Evolutionary conservation across 2,888 invertebrate genomes (phyloP), one percentile per base, ranked within the genome.

Genomic region (Caenorhabditis parvicauda): DNA sequence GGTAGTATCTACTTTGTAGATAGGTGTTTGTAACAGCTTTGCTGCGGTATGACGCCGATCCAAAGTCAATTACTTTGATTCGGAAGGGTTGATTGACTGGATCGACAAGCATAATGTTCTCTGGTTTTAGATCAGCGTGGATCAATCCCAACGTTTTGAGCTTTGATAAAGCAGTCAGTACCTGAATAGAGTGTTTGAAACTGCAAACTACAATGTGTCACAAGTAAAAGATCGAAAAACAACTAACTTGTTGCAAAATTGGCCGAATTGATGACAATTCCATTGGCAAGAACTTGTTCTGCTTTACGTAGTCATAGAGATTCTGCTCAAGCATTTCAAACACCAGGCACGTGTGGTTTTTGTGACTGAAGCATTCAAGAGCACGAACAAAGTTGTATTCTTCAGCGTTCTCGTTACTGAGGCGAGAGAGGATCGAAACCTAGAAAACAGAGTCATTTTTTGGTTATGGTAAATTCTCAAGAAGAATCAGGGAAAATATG

Each of bases 371-470:
- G 86, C 98, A 99, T 85, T 98, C 98, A 85, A 92, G 95, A 45
- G 98, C 98, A 70, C 96, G 91, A 78, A 98, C 98, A 87, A 98
- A 98, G 87, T 99, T 99, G 87, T 92, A 96, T 86, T 94, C 94
- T 85, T 94, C 94, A 77, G 94, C 93, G 87, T 93, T 94, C 87
- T 95, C 94, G 84, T 92, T 93, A 81, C 92, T 82, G 38, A 85
- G 79, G 21, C 84, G 81, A 14, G 83, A 82, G 65, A 85, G 74
- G 42, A 81, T 81, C n/a, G 80, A 79, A 5, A 64, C 64, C 64
- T 64, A 24, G 38, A 22, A 38, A 47, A 7, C 12, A 21, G 14
- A 41, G n/a, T 27, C 12, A 49, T 14, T 49, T 21, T 44, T 44
- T 21, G 45, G 14, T 12, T 27, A 24, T 41, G 17, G 1, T 41